Conservation (phyloP, 2,797 vertebrate genomes). For the Pipistrellus nathusii region DNA sequence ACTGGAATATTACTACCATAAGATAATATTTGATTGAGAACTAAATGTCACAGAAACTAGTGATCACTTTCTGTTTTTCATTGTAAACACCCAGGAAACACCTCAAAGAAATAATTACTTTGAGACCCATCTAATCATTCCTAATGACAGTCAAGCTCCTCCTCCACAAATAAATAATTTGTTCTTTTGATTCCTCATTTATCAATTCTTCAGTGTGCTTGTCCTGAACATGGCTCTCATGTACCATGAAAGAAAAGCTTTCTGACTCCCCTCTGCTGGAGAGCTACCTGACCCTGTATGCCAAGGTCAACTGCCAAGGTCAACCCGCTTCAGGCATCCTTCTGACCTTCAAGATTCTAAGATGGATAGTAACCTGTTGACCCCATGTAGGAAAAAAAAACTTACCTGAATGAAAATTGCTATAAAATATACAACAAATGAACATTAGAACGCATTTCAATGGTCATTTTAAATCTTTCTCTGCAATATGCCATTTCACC, state of each 20-base stretch:
- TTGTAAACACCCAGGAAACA: background rate
- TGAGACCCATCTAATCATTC: background rate
- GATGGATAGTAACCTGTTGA: background rate
- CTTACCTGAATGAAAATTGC: background rate
- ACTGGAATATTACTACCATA: background rate
- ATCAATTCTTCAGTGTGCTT: background rate
- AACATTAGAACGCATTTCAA: constrained; percentile 16
- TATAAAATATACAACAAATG: constrained; percentile 45
- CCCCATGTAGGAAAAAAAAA: background rate
- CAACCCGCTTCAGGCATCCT: background rate
- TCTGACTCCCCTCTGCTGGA: background rate
- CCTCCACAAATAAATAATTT: background rate
- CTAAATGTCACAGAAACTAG: background rate
- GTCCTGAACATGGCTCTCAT: background rate
- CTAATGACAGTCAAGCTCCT: background rate
- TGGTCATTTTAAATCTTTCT: background rate
- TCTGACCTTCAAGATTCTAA: background rate
- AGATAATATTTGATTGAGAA: background rate
- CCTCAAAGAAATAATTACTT: background rate
- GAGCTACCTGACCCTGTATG: background rate
- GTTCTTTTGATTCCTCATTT: background rate
- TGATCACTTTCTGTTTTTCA: constrained; percentile 35
- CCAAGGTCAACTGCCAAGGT: background rate
- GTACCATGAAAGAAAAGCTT: background rate
- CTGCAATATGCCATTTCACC: background rate